Evolutionary conservation across 1,140 invertebrate genomes (phyloP).

Genomic region (Diachasma alloeum): DNA sequence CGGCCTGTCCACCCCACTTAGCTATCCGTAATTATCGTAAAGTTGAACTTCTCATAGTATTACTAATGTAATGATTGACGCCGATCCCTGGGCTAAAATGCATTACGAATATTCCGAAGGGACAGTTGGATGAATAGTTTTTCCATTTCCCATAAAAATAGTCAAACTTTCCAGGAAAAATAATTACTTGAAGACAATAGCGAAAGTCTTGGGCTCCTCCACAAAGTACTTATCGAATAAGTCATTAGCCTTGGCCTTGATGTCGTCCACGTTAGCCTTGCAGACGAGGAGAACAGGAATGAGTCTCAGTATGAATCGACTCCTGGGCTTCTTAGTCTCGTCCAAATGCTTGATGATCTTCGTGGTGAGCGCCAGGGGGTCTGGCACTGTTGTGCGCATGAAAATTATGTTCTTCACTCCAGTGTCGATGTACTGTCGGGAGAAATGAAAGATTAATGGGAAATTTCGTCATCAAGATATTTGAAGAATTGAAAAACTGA

Average conservation of each 20-base stretch:
- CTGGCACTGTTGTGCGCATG: slow-evolving; percentile 77
- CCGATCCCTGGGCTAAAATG: too few species aligned
- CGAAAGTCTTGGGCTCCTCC: slow-evolving; percentile 76
- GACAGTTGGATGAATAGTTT: too few species aligned
- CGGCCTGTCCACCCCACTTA: too few species aligned
- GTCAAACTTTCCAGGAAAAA: background rate
- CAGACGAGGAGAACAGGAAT: slow-evolving; percentile 84
- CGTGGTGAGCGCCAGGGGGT: slow-evolving; percentile 76
- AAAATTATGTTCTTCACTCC: slow-evolving; percentile 85
- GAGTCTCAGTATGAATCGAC: slow-evolving; percentile 78
- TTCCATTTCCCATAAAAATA: too few species aligned
- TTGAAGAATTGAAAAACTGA: too few species aligned
- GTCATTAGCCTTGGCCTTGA: slow-evolving; percentile 71
- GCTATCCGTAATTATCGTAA: too few species aligned
- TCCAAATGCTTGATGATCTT: slow-evolving; percentile 79
- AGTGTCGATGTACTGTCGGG: slow-evolving; percentile 73
- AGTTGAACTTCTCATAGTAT: too few species aligned
- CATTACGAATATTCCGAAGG: too few species aligned
- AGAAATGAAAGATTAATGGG: slow-evolving; percentile 20
- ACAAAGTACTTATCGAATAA: slow-evolving; percentile 81
- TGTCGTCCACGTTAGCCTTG: slow-evolving; percentile 78
- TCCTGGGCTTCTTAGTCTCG: slow-evolving; percentile 73
- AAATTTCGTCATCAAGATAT: too few species aligned
- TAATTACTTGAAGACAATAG: slow-evolving; percentile 77
- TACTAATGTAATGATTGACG: too few species aligned